phyloP scores from a whole-genome alignment of 2,888 invertebrate species.

The Yponomeuta plumbellus region DNA sequence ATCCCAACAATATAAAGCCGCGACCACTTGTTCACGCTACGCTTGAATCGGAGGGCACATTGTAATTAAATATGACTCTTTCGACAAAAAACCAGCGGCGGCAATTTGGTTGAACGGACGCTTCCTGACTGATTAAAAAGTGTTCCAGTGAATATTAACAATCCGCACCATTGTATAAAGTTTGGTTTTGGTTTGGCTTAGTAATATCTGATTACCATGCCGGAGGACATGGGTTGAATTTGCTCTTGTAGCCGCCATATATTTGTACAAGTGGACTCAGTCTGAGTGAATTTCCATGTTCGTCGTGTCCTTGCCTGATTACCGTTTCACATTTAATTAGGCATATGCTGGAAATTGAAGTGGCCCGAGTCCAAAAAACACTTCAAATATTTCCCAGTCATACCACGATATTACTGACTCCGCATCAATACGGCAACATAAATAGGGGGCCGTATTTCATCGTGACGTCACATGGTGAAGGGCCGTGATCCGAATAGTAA shows the following conservation, averaged over 20 bases:
- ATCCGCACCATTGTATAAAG: not conserved
- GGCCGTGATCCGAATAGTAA: conserved; percentile 48
- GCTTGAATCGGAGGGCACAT: conserved; percentile 8
- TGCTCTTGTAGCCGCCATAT: too few species aligned
- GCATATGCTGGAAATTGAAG: not conserved
- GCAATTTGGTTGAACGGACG: not conserved
- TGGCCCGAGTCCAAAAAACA: not conserved
- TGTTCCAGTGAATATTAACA: not conserved
- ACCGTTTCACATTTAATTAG: too few species aligned
- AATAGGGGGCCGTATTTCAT: conserved; percentile 45
- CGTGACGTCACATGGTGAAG: conserved; percentile 51
- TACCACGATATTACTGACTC: not conserved
- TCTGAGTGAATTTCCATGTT: too few species aligned
- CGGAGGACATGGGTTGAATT: too few species aligned
- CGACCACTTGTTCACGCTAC: conserved; percentile 37
- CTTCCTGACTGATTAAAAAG: not conserved
- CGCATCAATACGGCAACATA: conserved; percentile 17
- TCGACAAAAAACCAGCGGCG: conserved; percentile 39
- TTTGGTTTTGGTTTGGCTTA: not conserved
- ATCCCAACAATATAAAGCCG: conserved; percentile 22
- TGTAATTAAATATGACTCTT: conserved; percentile 33
- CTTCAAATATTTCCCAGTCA: not conserved
- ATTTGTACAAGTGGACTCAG: too few species aligned
- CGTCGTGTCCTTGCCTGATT: too few species aligned
- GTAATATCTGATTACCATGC: not conserved